phyloP scores from a whole-genome alignment of 2,888 invertebrate species.

The Amphimallon solstitiale region DNA sequence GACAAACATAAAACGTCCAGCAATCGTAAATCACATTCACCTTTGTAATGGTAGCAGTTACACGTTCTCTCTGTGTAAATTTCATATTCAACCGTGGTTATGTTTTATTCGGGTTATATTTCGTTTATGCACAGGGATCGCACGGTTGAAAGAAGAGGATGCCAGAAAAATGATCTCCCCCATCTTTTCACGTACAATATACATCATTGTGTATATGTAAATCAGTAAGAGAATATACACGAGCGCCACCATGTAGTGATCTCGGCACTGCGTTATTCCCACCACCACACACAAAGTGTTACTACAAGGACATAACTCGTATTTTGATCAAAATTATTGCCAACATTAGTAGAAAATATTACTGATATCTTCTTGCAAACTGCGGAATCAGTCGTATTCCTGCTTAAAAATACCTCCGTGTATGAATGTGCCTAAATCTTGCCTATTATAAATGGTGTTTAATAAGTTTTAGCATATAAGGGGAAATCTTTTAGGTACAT shows the following conservation, averaged over 20 bases:
- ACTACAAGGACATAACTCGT: conserved; percentile 57
- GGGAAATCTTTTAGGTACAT: too few species aligned
- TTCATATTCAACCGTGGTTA: conserved; percentile 30
- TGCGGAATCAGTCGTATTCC: conserved; percentile 10
- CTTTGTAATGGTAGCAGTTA: conserved; percentile 43
- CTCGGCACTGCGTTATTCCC: conserved; percentile 47
- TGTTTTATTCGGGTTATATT: conserved; percentile 33
- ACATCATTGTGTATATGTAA: conserved; percentile 50
- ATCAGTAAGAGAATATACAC: conserved; percentile 53
- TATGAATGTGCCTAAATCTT: not conserved
- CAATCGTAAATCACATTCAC: conserved; percentile 10
- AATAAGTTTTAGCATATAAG: too few species aligned
- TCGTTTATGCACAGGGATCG: conserved; percentile 4
- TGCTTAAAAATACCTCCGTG: not conserved
- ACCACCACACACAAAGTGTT: conserved; percentile 58
- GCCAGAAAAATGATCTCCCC: conserved; percentile 26
- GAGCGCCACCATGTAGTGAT: conserved; percentile 50
- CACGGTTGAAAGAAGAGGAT: conserved; percentile 10
- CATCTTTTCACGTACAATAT: conserved; percentile 6
- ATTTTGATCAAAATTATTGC: conserved; percentile 56
- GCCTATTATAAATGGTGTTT: not conserved
- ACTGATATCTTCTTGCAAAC: conserved; percentile 52
- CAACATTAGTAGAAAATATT: conserved; percentile 59
- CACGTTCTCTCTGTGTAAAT: conserved; percentile 40
- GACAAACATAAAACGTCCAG: conserved; percentile 1